Evolutionary conservation across 2,113 vertebrate genomes (phyloP), one percentile per base, ranked within the genome.

Genomic region (Meles meles): DNA sequence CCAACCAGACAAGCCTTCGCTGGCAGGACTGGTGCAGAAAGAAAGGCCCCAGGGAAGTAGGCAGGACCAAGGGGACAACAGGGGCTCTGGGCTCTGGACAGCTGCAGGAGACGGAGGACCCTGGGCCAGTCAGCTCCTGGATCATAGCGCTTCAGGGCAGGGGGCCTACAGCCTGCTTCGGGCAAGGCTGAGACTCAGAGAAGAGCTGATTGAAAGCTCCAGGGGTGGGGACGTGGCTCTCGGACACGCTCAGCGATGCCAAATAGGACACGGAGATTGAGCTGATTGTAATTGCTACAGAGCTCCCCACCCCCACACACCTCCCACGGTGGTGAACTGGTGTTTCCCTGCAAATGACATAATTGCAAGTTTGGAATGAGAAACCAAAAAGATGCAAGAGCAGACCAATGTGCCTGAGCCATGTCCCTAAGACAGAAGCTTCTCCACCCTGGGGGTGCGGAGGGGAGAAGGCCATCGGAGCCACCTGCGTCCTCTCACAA

Each of bases 401-500:
- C 5, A 55, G 21, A 18, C 34, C 55, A 31, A 2, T 0, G 34
- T 27, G 31, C 12, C n/a, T n/a, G 39, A 21, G 39, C 1, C 1
- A 65, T 7, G 7, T 20, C 31, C 6, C 14, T 9, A 5, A n/a
- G 59, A n/a, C 3, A 10, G 59, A 82, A 31, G 2, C 1, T 37
- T 17, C 52, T 52, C 6, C 15, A 3, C 5, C 2, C 25, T 4
- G 2, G 67, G 65, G 23, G 23, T 6, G 10, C 0, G 77, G 18
- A 0, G 18, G 34, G 65, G 65, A 14, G 7, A 39, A 31, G 42
- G n/a, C 34, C 55, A 13, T 2, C 77, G 55, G 47, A n/a, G 49
- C 10, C 1, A 0, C 13, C 44, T 7, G 39, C 27, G 7, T 2
- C 27, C 52, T 29, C 3, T 23, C 27, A 49, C 27, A 27, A 8